Base-by-base conservation (phyloP, 2,888 invertebrate species). In the Agrotis ipsilon region DNA sequence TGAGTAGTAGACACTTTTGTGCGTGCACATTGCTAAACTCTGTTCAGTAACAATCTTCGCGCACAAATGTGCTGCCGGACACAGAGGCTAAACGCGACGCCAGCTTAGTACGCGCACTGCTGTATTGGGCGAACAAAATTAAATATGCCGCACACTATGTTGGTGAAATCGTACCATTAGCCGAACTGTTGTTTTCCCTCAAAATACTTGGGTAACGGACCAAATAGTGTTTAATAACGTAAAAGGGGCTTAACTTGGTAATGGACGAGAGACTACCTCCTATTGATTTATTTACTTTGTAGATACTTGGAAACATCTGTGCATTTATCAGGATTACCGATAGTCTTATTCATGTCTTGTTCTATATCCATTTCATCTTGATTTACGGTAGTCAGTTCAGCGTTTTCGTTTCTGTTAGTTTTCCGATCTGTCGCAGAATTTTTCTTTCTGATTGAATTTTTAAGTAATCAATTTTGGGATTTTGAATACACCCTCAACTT, bases 131-230 rank as follows among this genome's bases (percentile, higher is more conserved):
- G 11, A 39, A 39, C 39, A 39, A 39, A 39, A 39, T 39, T 39
- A 39, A 39, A 39, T 39, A 11, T 39, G 39, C 39, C 39, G 39
- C 39, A 39, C 39, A 39, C 39, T 39, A 39, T 39, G 9, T 39
- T 39, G 39, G 39, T 39, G 39, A 39, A 39, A 39, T 11, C 39
- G 11, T 39, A 39, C 39, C 39, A 9, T 39, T 11, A 72, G 73
- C 48, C 18, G 61, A n/a, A 9, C 24, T 55, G 14, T 52, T 69
- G 72, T 58, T 68, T 58, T 13, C 51, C 43, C 58, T 46, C 58
- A 72, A 73, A 80, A 78, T 69, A 64, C 52, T 49, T 68, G 52
- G 9, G n/a, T 21, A 64, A 63, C 32, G 67, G 72, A 81, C 59
- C 73, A 83, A 69, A 64, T 70, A 55, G 59, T 59, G 52, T 70